Evolutionary conservation across 2,888 invertebrate species (phyloP).

Genomic region (Dioctria rufipes): DNA sequence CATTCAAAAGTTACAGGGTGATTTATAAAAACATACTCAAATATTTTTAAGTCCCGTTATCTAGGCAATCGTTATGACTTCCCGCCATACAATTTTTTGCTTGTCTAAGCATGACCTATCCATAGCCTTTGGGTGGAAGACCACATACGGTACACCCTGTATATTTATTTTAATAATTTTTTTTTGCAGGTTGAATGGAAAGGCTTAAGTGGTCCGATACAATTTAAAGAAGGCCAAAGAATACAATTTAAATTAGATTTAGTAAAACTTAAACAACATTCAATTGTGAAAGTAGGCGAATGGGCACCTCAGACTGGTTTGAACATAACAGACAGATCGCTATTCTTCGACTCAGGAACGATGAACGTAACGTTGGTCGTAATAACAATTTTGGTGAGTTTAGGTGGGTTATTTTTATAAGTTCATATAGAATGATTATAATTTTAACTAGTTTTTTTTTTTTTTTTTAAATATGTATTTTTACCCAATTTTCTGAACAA

Average conservation of each 20-base stretch:
- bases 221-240: conserved; percentile 84
- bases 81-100: neutral
- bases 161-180: conserved; percentile 18
- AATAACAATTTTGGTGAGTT: conserved; percentile 81
- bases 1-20: too few relatives aligned
- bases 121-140: too few relatives aligned
- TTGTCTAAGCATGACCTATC: too few relatives aligned
- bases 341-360: conserved; percentile 81
- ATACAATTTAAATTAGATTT: conserved; percentile 83
- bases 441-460: conserved; percentile 6
- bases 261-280: conserved; percentile 81
- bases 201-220: conserved; percentile 85
- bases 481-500: too few relatives aligned
- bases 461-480: neutral
- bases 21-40: too few relatives aligned
- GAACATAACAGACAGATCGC: conserved; percentile 79
- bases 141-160: too few relatives aligned
- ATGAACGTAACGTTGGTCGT: conserved; percentile 84
- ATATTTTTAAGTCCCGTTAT: too few relatives aligned
- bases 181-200: conserved; percentile 81
- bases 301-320: conserved; percentile 80
- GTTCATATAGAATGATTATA: neutral
- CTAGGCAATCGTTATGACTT: too few relatives aligned
- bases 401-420: conserved; percentile 48
- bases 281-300: conserved; percentile 83